Evolutionary conservation across 2,797 vertebrate genomes (phyloP), one percentile per base, ranked within the genome.

Genomic region (Kryptopterus vitreolus): DNA sequence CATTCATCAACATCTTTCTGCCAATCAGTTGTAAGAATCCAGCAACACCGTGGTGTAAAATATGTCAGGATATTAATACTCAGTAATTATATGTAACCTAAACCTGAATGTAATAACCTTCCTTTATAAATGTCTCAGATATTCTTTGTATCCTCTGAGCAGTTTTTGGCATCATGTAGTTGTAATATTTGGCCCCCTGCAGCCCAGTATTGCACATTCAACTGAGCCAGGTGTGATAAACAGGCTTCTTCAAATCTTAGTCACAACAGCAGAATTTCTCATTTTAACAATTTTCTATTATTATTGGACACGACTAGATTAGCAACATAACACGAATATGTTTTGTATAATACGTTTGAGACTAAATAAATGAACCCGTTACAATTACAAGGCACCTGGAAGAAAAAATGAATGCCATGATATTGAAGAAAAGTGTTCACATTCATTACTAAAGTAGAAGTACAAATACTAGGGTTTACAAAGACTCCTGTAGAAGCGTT

Each of bases 181-280:
- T 38, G 72, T 26, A 26, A 59, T 58, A 58, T 57, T 58, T 59
- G 52, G 53, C 55, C 20, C 71, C 55, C 33, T 43, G 55, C 72
- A 59, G 55, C 72, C n/a, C 2, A 74, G 59, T 16, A 16, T 59
- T 43, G 16, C 72, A 46, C 35, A 20, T 59, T 59, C 15, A 12
- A 43, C 72, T 26, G 35, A 43, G n/a, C 55, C 72, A 74, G 35
- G 72, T 74, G 33, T 74, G 35, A 74, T 59, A 74, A 74, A 58
- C 55, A 74, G 35, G 6, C 72, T 11, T 26, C 72, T 74, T 59
- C 33, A 58, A 46, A 74, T 74, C 62, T 22, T n/a, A 31, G 50
- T 18, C 13, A 18, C 33, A 20, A 20, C 53, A 50, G 20, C 31
- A 33, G 69, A 72, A 72, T 33, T 33, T 20, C 46, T 50, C 46